Percentiles rank a stretch among this genome's conserved stretches.
phyloP scores from a whole-genome alignment of 2,113 vertebrate species.

The Phocoena phocoena region DNA sequence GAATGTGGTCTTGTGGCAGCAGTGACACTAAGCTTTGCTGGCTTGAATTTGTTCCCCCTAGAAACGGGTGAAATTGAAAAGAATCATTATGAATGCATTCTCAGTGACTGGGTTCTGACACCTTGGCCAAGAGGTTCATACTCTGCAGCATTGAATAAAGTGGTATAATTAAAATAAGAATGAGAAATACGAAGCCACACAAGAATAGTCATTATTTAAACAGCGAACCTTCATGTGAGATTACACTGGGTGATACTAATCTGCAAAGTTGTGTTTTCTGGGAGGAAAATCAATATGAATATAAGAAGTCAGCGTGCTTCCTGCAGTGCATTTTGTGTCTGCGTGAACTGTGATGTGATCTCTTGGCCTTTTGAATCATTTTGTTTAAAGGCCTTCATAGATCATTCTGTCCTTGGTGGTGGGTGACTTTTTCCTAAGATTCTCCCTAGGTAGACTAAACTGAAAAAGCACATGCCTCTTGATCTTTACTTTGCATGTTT shows the following conservation, averaged over 20 bases:
- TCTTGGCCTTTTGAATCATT: constrained; percentile 59
- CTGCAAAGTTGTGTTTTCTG: constrained; percentile 65
- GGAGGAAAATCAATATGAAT: constrained; percentile 67
- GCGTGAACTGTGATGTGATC: constrained; percentile 39
- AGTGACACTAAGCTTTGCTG: not conserved
- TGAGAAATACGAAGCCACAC: constrained; percentile 21
- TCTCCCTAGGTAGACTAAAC: not conserved
- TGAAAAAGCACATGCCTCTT: not conserved
- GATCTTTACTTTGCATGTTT: not conserved
- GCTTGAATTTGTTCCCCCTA: not conserved
- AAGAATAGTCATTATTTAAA: constrained; percentile 62
- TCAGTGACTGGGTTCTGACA: constrained; percentile 6
- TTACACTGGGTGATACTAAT: constrained; percentile 60
- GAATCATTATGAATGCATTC: not conserved
- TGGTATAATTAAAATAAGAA: not conserved
- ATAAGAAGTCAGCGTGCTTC: constrained; percentile 47
- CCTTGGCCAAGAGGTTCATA: constrained; percentile 38
- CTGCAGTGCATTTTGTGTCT: not conserved
- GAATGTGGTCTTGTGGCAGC: not conserved
- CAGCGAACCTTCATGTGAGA: constrained; percentile 50
- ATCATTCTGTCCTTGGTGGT: not conserved
- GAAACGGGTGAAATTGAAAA: not conserved
- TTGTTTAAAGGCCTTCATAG: not conserved
- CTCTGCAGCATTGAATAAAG: constrained; percentile 30
- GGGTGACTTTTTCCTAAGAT: not conserved